Evolutionary conservation across 2,888 invertebrate genomes (phyloP).

Genomic region (Baronia brevicornis): DNA sequence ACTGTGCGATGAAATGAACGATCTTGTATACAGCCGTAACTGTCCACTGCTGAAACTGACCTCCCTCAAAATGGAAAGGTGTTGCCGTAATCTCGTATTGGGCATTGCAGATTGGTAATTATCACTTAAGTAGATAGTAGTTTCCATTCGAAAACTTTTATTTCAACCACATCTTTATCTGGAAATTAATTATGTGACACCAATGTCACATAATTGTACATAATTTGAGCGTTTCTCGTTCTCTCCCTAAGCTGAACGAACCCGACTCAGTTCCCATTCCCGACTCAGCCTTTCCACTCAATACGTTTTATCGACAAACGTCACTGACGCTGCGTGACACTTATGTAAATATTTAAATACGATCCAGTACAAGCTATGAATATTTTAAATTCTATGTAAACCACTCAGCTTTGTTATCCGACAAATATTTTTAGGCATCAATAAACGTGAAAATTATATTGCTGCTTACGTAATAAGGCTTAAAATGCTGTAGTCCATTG

Average conservation of each 20-base stretch:
- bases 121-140: too few species aligned
- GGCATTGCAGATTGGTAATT: too few species aligned
- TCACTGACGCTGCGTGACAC: slow-evolving; percentile 71
- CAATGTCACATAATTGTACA: too few species aligned
- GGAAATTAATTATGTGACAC: too few species aligned
- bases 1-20: too few species aligned
- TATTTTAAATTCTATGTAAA: slow-evolving; percentile 75
- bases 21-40: too few species aligned
- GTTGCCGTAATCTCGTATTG: too few species aligned
- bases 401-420: slow-evolving; percentile 59
- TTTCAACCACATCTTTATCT: too few species aligned
- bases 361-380: slow-evolving; percentile 77
- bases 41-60: too few species aligned
- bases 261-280: slow-evolving; percentile 18
- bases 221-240: slow-evolving; percentile 16
- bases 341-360: slow-evolving; percentile 78
- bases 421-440: slow-evolving; percentile 47
- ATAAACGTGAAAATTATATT: slow-evolving; percentile 48
- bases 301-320: slow-evolving; percentile 71
- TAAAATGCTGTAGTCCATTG: slow-evolving; percentile 32
- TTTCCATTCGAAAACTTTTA: too few species aligned
- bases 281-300: slow-evolving; percentile 56
- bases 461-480: slow-evolving; percentile 40
- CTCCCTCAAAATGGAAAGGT: too few species aligned
- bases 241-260: too few species aligned